Conservation (phyloP, 2,113 vertebrate species). For the Poeciliopsis retropinna region DNA sequence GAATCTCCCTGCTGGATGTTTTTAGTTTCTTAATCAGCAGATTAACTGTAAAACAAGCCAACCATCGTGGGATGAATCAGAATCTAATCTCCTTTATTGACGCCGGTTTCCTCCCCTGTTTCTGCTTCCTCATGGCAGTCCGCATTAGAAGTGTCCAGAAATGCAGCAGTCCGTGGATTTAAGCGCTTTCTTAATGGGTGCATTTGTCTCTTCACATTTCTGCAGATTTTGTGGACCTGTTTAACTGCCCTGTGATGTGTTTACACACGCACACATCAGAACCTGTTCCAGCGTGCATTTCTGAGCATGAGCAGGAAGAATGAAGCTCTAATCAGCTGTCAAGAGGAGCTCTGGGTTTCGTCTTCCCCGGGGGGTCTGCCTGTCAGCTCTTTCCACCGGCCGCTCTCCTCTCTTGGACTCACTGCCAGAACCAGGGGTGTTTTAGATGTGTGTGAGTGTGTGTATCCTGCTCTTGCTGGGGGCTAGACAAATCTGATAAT, state of each 20-base stretch:
- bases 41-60: neutral
- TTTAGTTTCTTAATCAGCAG: neutral
- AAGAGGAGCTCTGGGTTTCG: conserved; percentile 57
- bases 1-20: neutral
- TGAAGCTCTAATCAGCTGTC: conserved; percentile 62
- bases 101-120: neutral
- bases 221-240: neutral
- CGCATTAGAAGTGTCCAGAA: neutral
- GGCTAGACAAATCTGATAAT: conserved; percentile 74
- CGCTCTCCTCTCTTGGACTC: conserved; percentile 37
- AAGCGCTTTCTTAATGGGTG: neutral
- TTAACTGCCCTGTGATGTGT: conserved; percentile 10
- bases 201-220: neutral
- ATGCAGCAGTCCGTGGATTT: neutral
- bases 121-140: neutral
- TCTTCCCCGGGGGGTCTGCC: conserved; percentile 56
- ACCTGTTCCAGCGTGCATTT: conserved; percentile 29
- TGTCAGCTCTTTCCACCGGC: conserved; percentile 57
- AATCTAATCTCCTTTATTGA: neutral
- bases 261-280: conserved; percentile 5
- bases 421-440: conserved; percentile 32
- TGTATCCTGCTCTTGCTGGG: conserved; percentile 29
- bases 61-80: neutral
- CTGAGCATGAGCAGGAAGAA: conserved; percentile 43
- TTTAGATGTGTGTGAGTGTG: conserved; percentile 21